Conservation (phyloP, 2,113 vertebrate species). For the Lethenteron reissneri region DNA sequence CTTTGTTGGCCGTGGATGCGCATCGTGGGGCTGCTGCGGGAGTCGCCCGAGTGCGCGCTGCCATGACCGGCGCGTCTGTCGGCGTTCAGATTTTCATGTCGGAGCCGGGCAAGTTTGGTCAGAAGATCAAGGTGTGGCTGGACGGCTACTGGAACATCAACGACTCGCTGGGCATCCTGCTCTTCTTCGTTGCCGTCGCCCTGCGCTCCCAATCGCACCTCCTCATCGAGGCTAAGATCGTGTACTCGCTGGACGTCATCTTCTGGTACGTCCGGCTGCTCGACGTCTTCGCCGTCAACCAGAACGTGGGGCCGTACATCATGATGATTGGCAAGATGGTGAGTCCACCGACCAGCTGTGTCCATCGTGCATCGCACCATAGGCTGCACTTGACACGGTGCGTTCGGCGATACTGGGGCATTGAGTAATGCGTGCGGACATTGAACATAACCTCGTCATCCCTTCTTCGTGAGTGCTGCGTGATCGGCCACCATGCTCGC, state of each 20-base stretch:
- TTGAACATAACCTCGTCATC: too few relatives aligned
- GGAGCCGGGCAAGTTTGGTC: slow-evolving; percentile 53
- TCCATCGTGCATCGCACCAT: too few relatives aligned
- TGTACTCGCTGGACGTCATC: slow-evolving; percentile 80
- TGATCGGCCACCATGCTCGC: too few relatives aligned
- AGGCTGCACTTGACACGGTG: too few relatives aligned
- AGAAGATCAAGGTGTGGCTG: slow-evolving; percentile 84
- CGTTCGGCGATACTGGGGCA: too few relatives aligned
- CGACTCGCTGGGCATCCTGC: slow-evolving; percentile 51
- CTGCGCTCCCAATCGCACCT: slow-evolving; percentile 37
- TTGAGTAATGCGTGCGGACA: too few relatives aligned
- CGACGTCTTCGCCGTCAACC: slow-evolving; percentile 81
- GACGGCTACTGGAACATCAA: slow-evolving; percentile 85
- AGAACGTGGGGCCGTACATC: slow-evolving; percentile 74
- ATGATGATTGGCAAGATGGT: slow-evolving; percentile 98
- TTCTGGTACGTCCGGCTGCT: slow-evolving; percentile 78
- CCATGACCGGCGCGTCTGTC: neutral
- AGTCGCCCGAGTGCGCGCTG: too few relatives aligned
- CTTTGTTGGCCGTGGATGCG: neutral
- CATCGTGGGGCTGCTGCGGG: too few relatives aligned
- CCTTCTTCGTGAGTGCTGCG: too few relatives aligned
- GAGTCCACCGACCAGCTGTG: slow-evolving; percentile 13
- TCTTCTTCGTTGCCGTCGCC: slow-evolving; percentile 49
- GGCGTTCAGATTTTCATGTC: slow-evolving; percentile 51
- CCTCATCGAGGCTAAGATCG: slow-evolving; percentile 30